Conservation (phyloP, 2,113 vertebrate species). For the Petrocephalus zakoni region DNA sequence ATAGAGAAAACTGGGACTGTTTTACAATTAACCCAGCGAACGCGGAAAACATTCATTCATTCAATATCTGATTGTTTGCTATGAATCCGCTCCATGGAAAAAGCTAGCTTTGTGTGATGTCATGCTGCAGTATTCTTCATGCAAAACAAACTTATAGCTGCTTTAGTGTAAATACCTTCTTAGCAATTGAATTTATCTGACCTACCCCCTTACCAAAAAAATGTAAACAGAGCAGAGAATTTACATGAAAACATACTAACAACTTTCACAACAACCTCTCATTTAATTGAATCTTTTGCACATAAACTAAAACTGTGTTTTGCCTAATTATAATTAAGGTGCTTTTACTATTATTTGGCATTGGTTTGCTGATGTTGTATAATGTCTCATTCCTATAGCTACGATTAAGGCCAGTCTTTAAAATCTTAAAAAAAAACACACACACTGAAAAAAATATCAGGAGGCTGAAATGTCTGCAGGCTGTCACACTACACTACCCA, state of each 20-base stretch:
- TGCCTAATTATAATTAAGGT: background rate
- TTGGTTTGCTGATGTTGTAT: background rate
- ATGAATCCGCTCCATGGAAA: background rate
- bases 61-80: background rate
- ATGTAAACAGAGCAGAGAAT: background rate
- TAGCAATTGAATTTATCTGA: background rate
- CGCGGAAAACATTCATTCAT: background rate
- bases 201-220: background rate
- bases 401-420: background rate
- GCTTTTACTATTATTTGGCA: background rate
- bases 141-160: background rate
- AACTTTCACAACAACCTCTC: background rate
- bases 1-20: background rate
- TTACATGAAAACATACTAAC: background rate
- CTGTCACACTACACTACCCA: background rate
- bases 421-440: background rate
- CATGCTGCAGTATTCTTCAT: background rate
- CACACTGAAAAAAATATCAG: background rate
- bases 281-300: background rate
- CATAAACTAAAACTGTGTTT: background rate
- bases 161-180: background rate
- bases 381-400: background rate
- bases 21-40: background rate
- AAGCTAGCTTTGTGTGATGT: background rate
- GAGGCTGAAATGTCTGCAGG: background rate